Conservation (phyloP, 2,113 vertebrate genomes). For the Eretmochelys imbricata region DNA sequence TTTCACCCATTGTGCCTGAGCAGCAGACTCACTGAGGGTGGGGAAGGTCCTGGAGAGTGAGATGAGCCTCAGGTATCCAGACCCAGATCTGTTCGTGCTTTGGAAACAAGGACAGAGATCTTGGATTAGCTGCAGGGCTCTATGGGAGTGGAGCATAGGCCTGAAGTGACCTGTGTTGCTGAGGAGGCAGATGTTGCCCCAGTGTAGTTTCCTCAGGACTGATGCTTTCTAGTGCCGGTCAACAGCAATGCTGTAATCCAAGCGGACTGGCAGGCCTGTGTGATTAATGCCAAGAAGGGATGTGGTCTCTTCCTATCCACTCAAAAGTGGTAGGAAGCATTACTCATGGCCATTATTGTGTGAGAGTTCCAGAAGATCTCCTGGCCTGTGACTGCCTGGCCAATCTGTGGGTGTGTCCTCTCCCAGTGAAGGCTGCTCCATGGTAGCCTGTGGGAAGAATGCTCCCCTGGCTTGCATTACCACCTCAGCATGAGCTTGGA, state of each 20-base stretch:
- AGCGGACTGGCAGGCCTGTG: accelerated
- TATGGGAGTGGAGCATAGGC: neutral
- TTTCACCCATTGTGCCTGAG: neutral
- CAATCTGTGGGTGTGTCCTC: neutral
- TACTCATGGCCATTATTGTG: neutral
- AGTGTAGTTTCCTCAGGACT: neutral
- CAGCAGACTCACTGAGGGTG: neutral
- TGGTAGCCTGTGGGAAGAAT: neutral
- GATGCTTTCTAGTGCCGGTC: neutral
- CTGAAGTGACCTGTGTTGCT: neutral
- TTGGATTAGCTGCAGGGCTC: neutral
- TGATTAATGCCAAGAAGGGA: neutral
- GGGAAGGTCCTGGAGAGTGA: neutral
- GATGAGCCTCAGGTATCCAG: neutral
- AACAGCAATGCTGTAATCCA: neutral
- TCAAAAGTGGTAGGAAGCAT: neutral
- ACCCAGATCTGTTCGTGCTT: neutral
- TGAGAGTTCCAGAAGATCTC: neutral
- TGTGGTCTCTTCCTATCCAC: neutral
- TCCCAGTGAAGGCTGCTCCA: neutral
- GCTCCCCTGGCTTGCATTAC: neutral
- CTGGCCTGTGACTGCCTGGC: neutral
- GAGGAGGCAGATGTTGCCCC: neutral
- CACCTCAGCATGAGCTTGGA: neutral
- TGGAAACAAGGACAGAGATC: neutral